Percentiles rank a stretch among this genome's conserved stretches.
Conservation (phyloP, 2,113 vertebrate species). For the Eublepharis macularius region DNA sequence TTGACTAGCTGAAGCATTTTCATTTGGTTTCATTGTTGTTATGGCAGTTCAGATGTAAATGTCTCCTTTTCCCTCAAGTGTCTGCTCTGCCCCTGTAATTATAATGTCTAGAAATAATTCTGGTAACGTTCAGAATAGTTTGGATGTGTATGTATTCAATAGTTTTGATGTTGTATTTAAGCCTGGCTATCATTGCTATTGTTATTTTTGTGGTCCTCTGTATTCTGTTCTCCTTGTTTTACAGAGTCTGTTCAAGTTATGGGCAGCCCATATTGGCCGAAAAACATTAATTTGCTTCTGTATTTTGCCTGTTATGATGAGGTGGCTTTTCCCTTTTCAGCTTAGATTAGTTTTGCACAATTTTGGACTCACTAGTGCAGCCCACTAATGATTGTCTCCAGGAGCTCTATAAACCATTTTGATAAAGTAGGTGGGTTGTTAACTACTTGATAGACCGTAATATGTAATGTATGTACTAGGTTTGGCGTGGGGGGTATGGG, state of each 20-base stretch:
- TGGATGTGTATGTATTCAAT: not conserved
- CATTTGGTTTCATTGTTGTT: not conserved
- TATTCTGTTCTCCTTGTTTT: not conserved
- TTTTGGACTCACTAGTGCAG: no score
- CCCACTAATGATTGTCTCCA: no score
- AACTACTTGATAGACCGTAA: no score
- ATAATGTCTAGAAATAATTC: not conserved
- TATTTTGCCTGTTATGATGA: no score
- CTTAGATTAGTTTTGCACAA: no score
- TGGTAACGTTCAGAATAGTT: not conserved
- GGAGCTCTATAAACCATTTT: no score
- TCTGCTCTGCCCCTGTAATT: not conserved
- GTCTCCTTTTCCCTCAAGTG: not conserved
- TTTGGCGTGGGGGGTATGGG: no score
- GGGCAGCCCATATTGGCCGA: not conserved
- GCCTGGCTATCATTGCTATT: not conserved
- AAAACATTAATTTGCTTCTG: no score
- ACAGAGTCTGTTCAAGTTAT: not conserved
- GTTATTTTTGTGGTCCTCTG: not conserved
- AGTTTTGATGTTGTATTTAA: no score
- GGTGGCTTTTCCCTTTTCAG: no score
- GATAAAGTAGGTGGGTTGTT: no score
- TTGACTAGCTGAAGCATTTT: not conserved
- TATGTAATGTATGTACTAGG: no score
- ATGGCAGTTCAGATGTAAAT: not conserved